phyloP scores from a whole-genome alignment of 2,888 invertebrate genomes.

The Lutraria lutraria region DNA sequence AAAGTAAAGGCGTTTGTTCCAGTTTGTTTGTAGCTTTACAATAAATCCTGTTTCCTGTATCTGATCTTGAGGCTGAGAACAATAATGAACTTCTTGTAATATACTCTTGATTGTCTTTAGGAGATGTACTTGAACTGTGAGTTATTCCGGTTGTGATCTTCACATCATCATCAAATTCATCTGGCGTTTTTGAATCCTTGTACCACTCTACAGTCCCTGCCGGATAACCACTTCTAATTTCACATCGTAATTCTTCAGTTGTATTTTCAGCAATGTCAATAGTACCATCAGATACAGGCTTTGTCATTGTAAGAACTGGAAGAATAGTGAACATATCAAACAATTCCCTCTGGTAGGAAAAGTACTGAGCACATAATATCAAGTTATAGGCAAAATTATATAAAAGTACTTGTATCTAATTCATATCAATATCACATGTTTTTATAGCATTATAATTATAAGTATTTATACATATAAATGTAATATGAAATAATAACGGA shows the following conservation, averaged over 20 bases:
- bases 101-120: neutral
- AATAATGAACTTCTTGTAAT: neutral
- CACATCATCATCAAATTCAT: slow-evolving; percentile 9
- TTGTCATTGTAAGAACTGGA: neutral
- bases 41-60: slow-evolving; percentile 16
- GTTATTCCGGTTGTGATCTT: neutral
- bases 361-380: too few species aligned
- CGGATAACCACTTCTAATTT: neutral
- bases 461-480: too few species aligned
- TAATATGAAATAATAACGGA: too few species aligned
- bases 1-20: slow-evolving; percentile 14
- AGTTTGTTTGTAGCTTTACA: slow-evolving; percentile 12
- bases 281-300: neutral
- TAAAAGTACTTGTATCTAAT: too few species aligned
- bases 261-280: neutral
- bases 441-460: too few species aligned
- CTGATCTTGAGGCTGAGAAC: neutral
- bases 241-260: neutral
- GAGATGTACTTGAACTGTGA: neutral
- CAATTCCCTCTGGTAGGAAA: too few species aligned
- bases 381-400: too few species aligned
- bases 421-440: too few species aligned
- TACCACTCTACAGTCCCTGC: neutral
- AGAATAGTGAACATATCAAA: neutral
- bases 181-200: neutral